phyloP scores from a whole-genome alignment of 2,113 vertebrate genomes.

The Ceratotherium simum region DNA sequence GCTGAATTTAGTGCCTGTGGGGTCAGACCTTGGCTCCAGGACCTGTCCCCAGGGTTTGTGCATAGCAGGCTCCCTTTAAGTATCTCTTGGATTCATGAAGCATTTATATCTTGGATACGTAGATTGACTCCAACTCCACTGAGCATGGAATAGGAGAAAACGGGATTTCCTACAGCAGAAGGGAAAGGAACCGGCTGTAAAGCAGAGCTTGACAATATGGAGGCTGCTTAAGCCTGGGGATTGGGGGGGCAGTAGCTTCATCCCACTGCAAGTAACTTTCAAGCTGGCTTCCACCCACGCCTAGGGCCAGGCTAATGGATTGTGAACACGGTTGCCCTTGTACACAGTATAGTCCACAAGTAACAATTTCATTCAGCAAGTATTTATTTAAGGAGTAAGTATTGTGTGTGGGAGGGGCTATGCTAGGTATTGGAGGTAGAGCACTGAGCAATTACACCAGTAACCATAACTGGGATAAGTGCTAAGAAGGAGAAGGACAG shows the following conservation, averaged over 20 bases:
- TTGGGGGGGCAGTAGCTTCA: not conserved
- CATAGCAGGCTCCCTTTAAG: not conserved
- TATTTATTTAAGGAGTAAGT: not conserved
- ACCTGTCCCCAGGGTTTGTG: not conserved
- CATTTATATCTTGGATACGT: not conserved
- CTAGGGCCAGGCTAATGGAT: not conserved
- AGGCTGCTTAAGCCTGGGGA: not conserved
- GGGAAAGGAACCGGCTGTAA: not conserved
- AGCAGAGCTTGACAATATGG: not conserved
- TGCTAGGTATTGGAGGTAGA: not conserved
- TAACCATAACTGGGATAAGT: constrained; percentile 19
- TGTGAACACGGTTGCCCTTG: not conserved
- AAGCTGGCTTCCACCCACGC: not conserved
- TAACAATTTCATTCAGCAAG: constrained; percentile 2
- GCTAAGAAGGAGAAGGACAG: not conserved
- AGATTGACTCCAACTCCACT: not conserved
- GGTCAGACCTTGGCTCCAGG: not conserved
- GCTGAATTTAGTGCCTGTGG: not conserved
- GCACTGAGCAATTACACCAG: constrained; percentile 17
- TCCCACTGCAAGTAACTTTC: not conserved
- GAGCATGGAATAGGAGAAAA: not conserved
- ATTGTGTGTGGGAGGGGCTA: not conserved
- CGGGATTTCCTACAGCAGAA: not conserved
- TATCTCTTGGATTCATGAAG: not conserved
- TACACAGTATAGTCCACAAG: not conserved